A percentile compares a stretch with the other conserved stretches of the same genome.
Conservation (phyloP, 1,140 invertebrate species). For the Nasonia vitripennis region DNA sequence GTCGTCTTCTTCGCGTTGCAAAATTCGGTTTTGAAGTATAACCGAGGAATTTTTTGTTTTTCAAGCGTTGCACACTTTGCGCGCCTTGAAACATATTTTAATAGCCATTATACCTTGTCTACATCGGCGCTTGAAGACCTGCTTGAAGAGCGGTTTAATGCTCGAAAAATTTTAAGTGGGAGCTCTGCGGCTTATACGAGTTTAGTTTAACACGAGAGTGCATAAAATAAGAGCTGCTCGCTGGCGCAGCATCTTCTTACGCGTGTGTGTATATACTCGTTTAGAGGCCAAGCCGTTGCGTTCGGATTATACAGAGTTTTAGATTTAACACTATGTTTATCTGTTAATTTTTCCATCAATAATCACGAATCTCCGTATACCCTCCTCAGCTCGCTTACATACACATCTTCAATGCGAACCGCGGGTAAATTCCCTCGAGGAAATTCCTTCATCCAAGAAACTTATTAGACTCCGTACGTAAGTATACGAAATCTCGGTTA, state of each 20-base stretch:
- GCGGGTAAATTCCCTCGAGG: too few relatives aligned
- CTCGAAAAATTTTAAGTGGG: conserved; percentile 39
- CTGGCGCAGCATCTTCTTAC: background rate
- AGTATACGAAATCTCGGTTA: conserved; percentile 2
- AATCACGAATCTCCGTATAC: background rate
- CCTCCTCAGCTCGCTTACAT: too few relatives aligned
- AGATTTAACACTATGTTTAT: background rate
- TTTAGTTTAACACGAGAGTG: conserved; percentile 13
- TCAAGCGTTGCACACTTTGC: too few relatives aligned
- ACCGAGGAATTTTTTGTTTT: too few relatives aligned
- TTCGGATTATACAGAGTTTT: background rate
- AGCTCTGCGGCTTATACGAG: background rate
- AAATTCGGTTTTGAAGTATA: too few relatives aligned
- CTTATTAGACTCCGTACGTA: too few relatives aligned
- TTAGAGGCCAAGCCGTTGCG: background rate
- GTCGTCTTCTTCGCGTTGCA: too few relatives aligned
- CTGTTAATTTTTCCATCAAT: background rate
- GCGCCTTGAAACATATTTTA: background rate
- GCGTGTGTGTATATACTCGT: background rate
- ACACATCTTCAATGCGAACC: too few relatives aligned
- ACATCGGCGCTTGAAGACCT: conserved; percentile 14
- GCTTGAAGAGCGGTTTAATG: conserved; percentile 24
- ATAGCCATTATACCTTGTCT: conserved; percentile 14
- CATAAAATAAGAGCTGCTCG: conserved; percentile 14
- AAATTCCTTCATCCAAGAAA: too few relatives aligned